Conservation (phyloP, 1,140 invertebrate genomes). For the Temnothorax nylanderi region DNA sequence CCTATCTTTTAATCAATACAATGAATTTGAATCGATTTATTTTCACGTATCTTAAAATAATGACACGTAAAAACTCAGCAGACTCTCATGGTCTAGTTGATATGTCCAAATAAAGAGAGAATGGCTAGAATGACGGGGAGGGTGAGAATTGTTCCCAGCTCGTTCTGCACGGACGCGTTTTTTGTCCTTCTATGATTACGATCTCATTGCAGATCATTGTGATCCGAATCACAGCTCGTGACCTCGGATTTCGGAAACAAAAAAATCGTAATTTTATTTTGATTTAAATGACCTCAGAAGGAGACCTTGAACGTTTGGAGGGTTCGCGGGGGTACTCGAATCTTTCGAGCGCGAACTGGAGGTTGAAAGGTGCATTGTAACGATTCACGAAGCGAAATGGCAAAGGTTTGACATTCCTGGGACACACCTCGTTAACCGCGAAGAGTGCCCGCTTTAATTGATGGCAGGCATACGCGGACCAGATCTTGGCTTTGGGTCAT, state of each 20-base stretch:
- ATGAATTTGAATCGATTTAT: constrained; percentile 1
- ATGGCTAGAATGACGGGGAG: constrained; percentile 6
- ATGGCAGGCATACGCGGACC: neutral
- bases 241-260: constrained; percentile 60
- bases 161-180: constrained; percentile 30
- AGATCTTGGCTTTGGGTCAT: constrained; percentile 50
- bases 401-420: constrained; percentile 49
- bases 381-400: constrained; percentile 26
- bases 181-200: constrained; percentile 41
- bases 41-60: neutral
- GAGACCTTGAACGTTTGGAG: constrained; percentile 51
- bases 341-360: constrained; percentile 1
- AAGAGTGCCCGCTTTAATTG: constrained; percentile 38
- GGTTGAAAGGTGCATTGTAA: constrained; percentile 31
- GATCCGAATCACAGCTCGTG: constrained; percentile 51
- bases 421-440: constrained; percentile 21
- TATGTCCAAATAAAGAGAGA: neutral
- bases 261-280: neutral
- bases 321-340: constrained; percentile 33
- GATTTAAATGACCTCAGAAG: constrained; percentile 6
- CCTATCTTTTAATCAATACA: neutral
- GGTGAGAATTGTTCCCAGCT: constrained; percentile 12
- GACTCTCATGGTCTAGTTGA: constrained; percentile 10
- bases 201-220: constrained; percentile 63
- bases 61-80: constrained; percentile 15